phyloP scores from a whole-genome alignment of 2,888 invertebrate genomes.

The Apamea crenata region DNA sequence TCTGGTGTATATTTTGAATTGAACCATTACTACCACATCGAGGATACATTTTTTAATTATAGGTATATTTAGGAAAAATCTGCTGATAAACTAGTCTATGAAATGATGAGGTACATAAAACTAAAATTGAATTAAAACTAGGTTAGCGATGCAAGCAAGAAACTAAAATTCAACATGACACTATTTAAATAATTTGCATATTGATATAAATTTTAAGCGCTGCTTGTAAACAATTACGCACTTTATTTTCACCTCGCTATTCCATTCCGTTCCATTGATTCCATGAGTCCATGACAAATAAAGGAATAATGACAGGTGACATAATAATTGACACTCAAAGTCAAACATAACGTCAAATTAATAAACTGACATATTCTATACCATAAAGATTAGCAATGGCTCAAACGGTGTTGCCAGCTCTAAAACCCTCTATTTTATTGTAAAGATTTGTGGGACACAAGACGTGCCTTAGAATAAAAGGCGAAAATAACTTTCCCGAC shows the following conservation, averaged over 20 bases:
- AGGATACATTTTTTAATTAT: conserved; percentile 89
- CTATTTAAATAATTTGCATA: conserved; percentile 57
- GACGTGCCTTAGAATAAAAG: neutral
- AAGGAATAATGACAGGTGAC: conserved; percentile 4
- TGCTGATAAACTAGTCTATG: conserved; percentile 35
- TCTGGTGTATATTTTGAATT: conserved; percentile 93
- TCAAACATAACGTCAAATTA: neutral
- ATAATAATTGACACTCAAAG: neutral
- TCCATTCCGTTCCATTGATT: conserved; percentile 44
- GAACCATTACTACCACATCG: conserved; percentile 95
- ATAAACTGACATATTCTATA: too few relatives aligned
- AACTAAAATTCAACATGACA: conserved; percentile 56
- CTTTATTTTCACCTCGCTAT: conserved; percentile 53
- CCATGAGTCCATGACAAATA: conserved; percentile 47
- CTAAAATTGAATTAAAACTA: conserved; percentile 77
- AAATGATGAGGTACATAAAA: conserved; percentile 6
- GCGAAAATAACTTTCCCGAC: neutral
- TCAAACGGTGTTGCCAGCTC: neutral
- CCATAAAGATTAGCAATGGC: neutral
- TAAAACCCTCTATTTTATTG: neutral
- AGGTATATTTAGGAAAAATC: neutral
- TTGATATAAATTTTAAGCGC: conserved; percentile 38
- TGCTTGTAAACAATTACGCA: conserved; percentile 67
- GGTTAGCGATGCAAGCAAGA: conserved; percentile 71
- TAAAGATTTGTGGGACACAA: neutral